Evolutionary conservation across 2,113 vertebrate genomes (phyloP), one percentile per base, ranked within the genome.

Genomic region (Misgurnus anguillicaudatus): DNA sequence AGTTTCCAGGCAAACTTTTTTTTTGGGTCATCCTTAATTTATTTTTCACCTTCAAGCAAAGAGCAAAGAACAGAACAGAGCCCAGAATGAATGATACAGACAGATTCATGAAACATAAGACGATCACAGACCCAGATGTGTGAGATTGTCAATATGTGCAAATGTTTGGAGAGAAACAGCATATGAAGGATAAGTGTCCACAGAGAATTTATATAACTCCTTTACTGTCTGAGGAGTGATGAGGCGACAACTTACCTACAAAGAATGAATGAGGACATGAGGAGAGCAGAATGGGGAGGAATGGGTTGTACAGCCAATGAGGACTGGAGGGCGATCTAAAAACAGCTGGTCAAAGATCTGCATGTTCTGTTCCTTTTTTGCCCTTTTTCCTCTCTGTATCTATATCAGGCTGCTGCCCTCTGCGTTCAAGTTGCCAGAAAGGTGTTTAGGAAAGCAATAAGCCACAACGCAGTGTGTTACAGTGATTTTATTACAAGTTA

Each of bases 1-100:
- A 85, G 80, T 85, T 86, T 78, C 51, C 61, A 79, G 42, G 65
- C 38, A 83, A 85, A 83, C 72, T 84, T 84, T 86, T 84, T 86
- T 77, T 84, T 81, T 79, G 74, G 82, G 82, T 80, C 42, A 77
- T 77, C 80, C 82, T 81, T 38, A 57, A 81, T 85, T 81, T 79
- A 45, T 53, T 66, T 66, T 47, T 83, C 78, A 81, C 73, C 79
- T 82, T 79, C 73, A 78, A 73, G 68, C 70, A 61, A 80, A 73
- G 64, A 45, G 42, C 51, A 39, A 65, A 66, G 45, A 67, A 60
- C 70, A 70, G 16, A 78, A 51, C 60, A 38, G 48, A 21, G 63
- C 55, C 78, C 47, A 1, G 42, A 69, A 63, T 65, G 41, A 80
- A 48, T 21, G 42, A 76, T n/a, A 66, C 61, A 36, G 67, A 64